A percentile compares a stretch with the other conserved stretches of the same genome.
Conservation (phyloP, 2,888 invertebrate genomes). For the Drosophila fulvimacula region DNA sequence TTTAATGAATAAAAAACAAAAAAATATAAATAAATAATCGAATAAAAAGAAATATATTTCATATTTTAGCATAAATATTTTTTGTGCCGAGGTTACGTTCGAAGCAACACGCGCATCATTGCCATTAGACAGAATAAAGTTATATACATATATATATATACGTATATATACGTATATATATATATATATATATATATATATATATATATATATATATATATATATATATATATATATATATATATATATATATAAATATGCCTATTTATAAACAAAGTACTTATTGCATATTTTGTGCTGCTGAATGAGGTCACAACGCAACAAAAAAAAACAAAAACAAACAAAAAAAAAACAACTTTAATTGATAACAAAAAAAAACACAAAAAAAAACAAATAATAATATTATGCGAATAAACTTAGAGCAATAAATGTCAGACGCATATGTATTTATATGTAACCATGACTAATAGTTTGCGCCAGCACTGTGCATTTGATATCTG, state of each 20-base stretch:
- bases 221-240: conserved; percentile 46
- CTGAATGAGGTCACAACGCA: conserved; percentile 79
- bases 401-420: conserved; percentile 61
- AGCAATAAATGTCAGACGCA: conserved; percentile 60
- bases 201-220: conserved; percentile 35
- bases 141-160: conserved; percentile 51
- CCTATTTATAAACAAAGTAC: conserved; percentile 60
- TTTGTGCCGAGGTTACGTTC: conserved; percentile 77
- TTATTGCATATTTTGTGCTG: conserved; percentile 79
- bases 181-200: conserved; percentile 33
- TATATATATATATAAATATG: conserved; percentile 48
- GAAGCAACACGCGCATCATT: conserved; percentile 81
- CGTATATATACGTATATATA: conserved; percentile 24
- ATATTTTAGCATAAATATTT: conserved; percentile 69
- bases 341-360: conserved; percentile 18
- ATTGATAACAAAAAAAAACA: conserved; percentile 50
- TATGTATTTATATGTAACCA: conserved; percentile 20
- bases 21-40: conserved; percentile 38
- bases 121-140: conserved; percentile 78
- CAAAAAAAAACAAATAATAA: neutral
- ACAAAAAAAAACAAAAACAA: conserved; percentile 43
- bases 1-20: conserved; percentile 41
- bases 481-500: conserved; percentile 41
- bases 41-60: conserved; percentile 47
- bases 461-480: conserved; percentile 46